Conservation (phyloP, 2,888 invertebrate genomes). For the Clostera curtula region DNA sequence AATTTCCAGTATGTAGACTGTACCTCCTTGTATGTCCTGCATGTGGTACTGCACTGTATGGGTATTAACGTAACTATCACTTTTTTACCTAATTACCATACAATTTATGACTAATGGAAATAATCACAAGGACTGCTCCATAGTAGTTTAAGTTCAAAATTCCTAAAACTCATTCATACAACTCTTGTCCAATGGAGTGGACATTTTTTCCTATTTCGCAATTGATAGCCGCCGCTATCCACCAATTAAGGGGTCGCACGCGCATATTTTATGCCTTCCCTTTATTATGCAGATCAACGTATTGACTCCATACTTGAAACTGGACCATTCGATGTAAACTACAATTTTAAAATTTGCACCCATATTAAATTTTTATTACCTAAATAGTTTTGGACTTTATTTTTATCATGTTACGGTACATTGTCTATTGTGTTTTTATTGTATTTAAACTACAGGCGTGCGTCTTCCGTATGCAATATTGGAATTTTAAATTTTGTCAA, state of each 20-base stretch:
- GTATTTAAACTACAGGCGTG: too few relatives aligned
- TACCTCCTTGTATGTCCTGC: too few relatives aligned
- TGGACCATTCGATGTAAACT: conserved; percentile 19
- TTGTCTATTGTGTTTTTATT: too few relatives aligned
- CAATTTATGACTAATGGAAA: too few relatives aligned
- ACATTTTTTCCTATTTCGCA: conserved; percentile 67
- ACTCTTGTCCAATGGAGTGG: conserved; percentile 54
- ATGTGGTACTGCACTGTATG: too few relatives aligned
- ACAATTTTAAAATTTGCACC: conserved; percentile 6
- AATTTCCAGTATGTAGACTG: too few relatives aligned
- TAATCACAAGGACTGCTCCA: conserved; percentile 25
- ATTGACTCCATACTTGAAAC: conserved; percentile 48
- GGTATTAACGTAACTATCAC: too few relatives aligned
- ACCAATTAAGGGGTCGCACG: conserved; percentile 59
- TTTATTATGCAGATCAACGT: conserved; percentile 70
- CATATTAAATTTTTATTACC: neutral
- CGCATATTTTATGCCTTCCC: conserved; percentile 63
- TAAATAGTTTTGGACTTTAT: neutral
- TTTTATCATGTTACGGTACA: too few relatives aligned
- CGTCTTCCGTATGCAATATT: too few relatives aligned
- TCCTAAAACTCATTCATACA: conserved; percentile 46
- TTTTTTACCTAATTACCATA: too few relatives aligned
- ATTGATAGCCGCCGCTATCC: conserved; percentile 64
- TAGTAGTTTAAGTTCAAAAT: conserved; percentile 28
- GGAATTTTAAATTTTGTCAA: too few relatives aligned